A percentile compares a stretch with the other conserved stretches of the same genome.
Conservation (phyloP, 2,113 vertebrate genomes). For the Erythrocercus mccallii region DNA sequence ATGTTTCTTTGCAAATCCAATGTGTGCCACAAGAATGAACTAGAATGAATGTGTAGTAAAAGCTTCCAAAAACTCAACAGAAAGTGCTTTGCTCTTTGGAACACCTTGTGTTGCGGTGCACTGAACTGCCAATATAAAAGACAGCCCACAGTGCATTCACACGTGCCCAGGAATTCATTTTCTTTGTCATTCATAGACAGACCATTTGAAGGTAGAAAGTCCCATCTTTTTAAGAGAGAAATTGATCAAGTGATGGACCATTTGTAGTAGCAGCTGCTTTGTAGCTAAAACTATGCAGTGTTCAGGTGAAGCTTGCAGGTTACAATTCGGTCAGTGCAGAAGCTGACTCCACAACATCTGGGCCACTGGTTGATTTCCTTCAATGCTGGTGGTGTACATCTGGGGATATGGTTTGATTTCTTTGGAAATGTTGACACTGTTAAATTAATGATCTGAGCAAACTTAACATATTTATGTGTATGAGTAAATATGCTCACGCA, state of each 20-base stretch:
- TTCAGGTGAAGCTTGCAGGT: neutral
- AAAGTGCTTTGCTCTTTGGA: neutral
- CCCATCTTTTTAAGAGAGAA: neutral
- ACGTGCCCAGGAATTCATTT: neutral
- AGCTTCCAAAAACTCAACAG: neutral
- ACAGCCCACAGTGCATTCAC: neutral
- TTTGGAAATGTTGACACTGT: neutral
- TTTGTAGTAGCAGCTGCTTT: neutral
- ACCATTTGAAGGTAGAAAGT: neutral
- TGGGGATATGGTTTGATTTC: neutral
- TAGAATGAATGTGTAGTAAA: neutral
- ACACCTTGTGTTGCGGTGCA: rapidly evolving
- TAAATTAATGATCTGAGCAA: neutral
- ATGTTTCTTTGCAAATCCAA: neutral
- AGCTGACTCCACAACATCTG: neutral
- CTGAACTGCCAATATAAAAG: neutral
- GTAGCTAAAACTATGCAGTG: neutral
- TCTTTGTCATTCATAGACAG: neutral
- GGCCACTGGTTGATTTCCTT: neutral
- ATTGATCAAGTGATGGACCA: neutral
- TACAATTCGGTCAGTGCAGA: neutral
- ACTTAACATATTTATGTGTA: neutral
- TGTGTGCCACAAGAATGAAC: neutral
- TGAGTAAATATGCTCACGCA: neutral
- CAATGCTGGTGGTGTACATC: neutral